Evolutionary conservation across 2,888 invertebrate genomes (phyloP), one percentile per base, ranked within the genome.

Genomic region (Troides oblongomaculatus): DNA sequence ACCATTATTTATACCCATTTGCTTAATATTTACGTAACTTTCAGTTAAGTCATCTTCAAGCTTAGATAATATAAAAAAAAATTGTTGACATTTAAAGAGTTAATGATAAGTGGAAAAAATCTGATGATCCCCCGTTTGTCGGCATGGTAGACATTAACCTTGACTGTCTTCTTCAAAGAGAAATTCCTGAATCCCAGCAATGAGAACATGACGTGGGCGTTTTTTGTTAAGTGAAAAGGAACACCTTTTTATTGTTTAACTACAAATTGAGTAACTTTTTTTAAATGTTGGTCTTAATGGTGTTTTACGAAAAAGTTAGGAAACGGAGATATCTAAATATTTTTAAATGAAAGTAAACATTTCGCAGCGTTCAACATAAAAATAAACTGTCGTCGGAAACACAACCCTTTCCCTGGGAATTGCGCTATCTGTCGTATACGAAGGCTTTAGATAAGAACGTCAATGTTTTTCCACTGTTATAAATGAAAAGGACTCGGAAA

Each of bases 401-500:
- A 69, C 72, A 69, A 74, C 62, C 61, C 67, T 72, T 64, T 72
- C 71, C 66, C 75, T 74, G 74, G 74, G 74, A 73, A 74, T 72
- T 74, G 74, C 75, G 73, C 74, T 74, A 77, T 76, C 76, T 77
- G 53, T 64, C 71, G 71, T 68, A 70, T 74, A 69, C 64, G 66
- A 66, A 69, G 61, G 57, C 73, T 75, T 75, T 72, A 79, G 80
- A 82, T 82, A 82, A 81, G 74, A 53, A 78, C 73, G 77, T 74
- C 74, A 73, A 76, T 72, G 72, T 76, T 74, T 74, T 68, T 72
- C 71, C 67, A 64, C 66, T 73, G 74, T 74, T 80, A 83, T 81
- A 81, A 81, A 82, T 76, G 79, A 78, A 83, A 81, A 74, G 76
- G 74, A 74, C 72, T 77, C 75, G 74, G 65, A 76, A 81, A 77